These are phyloP conservation scores for Homarus gammarus DNA, from an alignment of 2,888 invertebrate genomes.

Conservation along the genomic window DNA sequence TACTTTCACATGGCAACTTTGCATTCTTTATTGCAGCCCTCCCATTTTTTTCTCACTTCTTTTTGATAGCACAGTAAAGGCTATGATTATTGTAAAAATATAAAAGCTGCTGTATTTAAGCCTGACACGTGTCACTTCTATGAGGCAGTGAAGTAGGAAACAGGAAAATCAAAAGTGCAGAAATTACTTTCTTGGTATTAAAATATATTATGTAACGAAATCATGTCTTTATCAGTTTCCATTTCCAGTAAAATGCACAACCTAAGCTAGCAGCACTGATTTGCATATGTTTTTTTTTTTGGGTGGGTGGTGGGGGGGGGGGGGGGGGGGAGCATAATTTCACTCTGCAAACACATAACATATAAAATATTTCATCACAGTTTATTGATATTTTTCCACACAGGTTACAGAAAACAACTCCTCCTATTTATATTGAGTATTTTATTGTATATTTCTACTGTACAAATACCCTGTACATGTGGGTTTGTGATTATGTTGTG, in stretches of 20 bases:
- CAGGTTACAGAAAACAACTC: slow-evolving; percentile 40
- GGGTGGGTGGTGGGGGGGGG: no score
- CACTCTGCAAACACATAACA: no score
- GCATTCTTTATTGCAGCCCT: background rate
- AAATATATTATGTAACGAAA: no score
- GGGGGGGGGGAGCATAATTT: no score
- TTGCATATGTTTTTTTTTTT: background rate
- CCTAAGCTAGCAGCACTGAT: background rate
- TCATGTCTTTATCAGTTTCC: background rate
- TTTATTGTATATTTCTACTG: slow-evolving; percentile 73
- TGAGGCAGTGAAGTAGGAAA: background rate
- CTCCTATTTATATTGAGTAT: slow-evolving; percentile 60
- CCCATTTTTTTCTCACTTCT: slow-evolving; percentile 3
- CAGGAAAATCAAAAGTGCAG: no score
- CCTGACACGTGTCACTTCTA: background rate
- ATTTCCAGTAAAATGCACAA: background rate
- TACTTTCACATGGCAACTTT: slow-evolving; percentile 10
- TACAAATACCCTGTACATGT: slow-evolving; percentile 76
- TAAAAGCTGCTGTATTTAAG: background rate
- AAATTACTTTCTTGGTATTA: background rate
- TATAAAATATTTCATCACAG: background rate
- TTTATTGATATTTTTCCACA: background rate
- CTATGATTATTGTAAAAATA: background rate
- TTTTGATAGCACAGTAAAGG: background rate
- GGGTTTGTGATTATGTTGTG: slow-evolving; percentile 72